Evolutionary conservation across 2,113 vertebrate species (phyloP), one percentile per base, ranked within the genome.

Genomic region (Bujurquina vittata): DNA sequence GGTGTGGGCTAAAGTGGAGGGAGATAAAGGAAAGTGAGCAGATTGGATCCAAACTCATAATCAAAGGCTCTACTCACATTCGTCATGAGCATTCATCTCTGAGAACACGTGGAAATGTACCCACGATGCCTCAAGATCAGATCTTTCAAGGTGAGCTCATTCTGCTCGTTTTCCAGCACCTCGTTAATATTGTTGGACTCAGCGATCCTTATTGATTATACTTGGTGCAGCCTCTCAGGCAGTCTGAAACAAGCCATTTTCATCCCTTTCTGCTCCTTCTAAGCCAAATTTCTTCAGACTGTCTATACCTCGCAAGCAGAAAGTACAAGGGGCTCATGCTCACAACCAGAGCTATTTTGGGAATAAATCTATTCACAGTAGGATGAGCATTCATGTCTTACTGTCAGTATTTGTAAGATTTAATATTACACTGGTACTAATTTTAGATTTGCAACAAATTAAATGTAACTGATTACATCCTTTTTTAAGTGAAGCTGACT

Each of bases 1-100:
- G 97, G 97, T 83, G 98, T 97, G 59, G 97, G 96, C 98, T 99
- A 18, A 54, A 72, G 26, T n/a, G 31, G 26, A 72, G 56, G 54
- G 52, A 52, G 4, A 57, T 2, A 20, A 22, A 0, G 6, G 4
- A 26, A 18, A 2, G 46, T 76, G 63, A 74, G 4, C 8, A 59
- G 3, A 6, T 2, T 57, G 17, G 58, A 75, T 12, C 11, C 35
- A 46, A 57, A 55, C 20, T 11, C 29, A 40, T 46, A 15, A 15
- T 17, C 14, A 17, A 49, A 49, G 14, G 46, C 7, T n/a, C 17
- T 54, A 5, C 26, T 54, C 26, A 31, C 23, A 72, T 46, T 46
- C 52, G 40, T 52, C 43, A 52, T 46, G 26, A 33, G 6, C 17
- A 72, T n/a, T 26, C 26, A 72, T n/a, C 17, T 69, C 65, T 26